Evolutionary conservation across 2,797 vertebrate genomes (phyloP).

Genomic region (Toxotes lorentzi): DNA sequence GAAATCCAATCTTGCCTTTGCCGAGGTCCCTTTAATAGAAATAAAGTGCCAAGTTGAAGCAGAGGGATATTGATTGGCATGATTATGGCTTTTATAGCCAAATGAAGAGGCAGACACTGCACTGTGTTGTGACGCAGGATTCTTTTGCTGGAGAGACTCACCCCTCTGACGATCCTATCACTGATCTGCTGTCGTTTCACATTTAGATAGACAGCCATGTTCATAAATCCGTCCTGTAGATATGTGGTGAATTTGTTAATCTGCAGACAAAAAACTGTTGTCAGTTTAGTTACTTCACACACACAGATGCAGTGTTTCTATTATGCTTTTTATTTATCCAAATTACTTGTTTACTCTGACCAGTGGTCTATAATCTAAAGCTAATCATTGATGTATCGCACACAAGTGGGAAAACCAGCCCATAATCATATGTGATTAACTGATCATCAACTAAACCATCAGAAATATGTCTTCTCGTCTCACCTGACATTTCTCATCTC

Average conservation of each 20-base stretch:
- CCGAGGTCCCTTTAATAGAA: conserved; percentile 11
- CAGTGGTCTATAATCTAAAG: too few relatives aligned
- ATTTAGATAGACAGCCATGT: neutral
- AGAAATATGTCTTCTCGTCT: too few relatives aligned
- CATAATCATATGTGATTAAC: too few relatives aligned
- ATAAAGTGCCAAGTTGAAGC: conserved; percentile 21
- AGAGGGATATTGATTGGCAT: conserved; percentile 16
- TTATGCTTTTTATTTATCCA: neutral
- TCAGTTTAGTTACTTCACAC: neutral
- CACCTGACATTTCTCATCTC: too few relatives aligned
- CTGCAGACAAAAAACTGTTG: neutral
- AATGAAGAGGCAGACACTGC: conserved; percentile 11
- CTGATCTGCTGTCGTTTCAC: neutral
- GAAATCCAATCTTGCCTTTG: neutral
- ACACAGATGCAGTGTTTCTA: neutral
- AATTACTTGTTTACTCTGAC: too few relatives aligned
- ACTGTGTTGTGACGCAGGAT: neutral
- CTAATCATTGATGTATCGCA: too few relatives aligned
- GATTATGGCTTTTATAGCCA: conserved; percentile 24
- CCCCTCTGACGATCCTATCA: neutral
- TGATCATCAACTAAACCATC: too few relatives aligned
- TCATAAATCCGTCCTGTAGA: neutral
- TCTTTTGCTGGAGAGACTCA: neutral
- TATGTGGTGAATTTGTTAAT: neutral
- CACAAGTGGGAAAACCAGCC: too few relatives aligned